phyloP scores from a whole-genome alignment of 1,140 invertebrate species.

The Drosophila nigromelanica region DNA sequence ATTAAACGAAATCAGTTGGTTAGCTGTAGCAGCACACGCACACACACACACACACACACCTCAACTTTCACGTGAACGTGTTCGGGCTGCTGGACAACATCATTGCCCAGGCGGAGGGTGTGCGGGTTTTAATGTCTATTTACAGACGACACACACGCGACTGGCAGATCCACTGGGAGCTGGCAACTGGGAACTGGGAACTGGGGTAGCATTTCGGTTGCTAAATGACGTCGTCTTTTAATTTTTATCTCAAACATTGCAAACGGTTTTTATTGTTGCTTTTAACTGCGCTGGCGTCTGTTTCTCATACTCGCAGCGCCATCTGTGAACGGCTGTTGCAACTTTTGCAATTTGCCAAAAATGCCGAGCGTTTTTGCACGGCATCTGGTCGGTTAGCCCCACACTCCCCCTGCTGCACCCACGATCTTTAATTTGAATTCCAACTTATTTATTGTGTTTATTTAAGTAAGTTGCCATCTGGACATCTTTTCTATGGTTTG shows the following conservation, averaged over 20 bases:
- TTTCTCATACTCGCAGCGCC: constrained; percentile 34
- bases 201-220: constrained; percentile 33
- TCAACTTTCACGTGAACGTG: constrained; percentile 40
- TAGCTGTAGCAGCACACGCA: constrained; percentile 23
- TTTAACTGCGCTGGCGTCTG: constrained; percentile 77
- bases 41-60: constrained; percentile 44
- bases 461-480: constrained; percentile 22
- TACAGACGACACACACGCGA: constrained; percentile 75
- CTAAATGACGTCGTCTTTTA: constrained; percentile 81
- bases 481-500: constrained; percentile 6
- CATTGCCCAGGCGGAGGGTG: constrained; percentile 19
- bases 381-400: constrained; percentile 55
- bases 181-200: neutral
- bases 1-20: constrained; percentile 67
- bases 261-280: constrained; percentile 81
- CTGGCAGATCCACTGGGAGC: constrained; percentile 39
- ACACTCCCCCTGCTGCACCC: too few species aligned
- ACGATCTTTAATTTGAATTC: constrained; percentile 72
- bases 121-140: constrained; percentile 74
- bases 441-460: constrained; percentile 55
- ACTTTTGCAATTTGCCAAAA: constrained; percentile 69
- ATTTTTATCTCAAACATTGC: constrained; percentile 82
- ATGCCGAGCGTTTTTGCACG: constrained; percentile 60
- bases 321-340: constrained; percentile 21
- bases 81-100: constrained; percentile 36